Percentiles rank a stretch among this genome's conserved stretches.
phyloP scores from a whole-genome alignment of 2,888 invertebrate genomes.

The Amphipoea oculea region DNA sequence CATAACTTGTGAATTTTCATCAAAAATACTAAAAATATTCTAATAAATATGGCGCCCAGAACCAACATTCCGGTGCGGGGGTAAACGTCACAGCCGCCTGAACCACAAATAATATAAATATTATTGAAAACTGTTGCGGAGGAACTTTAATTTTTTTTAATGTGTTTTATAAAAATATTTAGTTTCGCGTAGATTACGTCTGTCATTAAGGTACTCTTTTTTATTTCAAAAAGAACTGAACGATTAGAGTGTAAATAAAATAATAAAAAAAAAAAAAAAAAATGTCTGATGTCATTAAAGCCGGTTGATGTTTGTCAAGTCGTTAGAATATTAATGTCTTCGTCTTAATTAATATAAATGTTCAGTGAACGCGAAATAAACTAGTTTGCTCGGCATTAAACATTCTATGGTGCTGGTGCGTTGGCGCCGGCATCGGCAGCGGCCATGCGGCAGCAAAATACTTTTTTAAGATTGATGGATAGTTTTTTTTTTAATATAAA shows the following conservation, averaged over 20 bases:
- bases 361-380: conserved; percentile 42
- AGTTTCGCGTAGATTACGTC: not conserved
- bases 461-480: conserved; percentile 6
- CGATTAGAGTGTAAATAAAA: not conserved
- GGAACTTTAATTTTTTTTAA: not conserved
- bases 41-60: not conserved
- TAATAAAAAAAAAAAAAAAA: conserved; percentile 6
- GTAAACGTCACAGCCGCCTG: not conserved
- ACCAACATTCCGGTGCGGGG: not conserved
- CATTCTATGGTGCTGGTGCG: conserved; percentile 1
- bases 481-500: not conserved
- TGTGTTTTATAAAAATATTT: not conserved
- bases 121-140: not conserved
- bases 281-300: conserved; percentile 11
- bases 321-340: conserved; percentile 48
- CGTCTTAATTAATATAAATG: conserved; percentile 51
- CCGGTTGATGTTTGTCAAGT: conserved; percentile 28
- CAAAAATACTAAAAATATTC: not conserved
- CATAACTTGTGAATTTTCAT: not conserved
- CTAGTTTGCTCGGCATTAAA: conserved; percentile 45
- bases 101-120: not conserved
- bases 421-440: not conserved
- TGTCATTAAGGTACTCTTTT: not conserved
- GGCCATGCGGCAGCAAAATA: not conserved
- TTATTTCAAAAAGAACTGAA: not conserved